Conservation (phyloP, 2,888 invertebrate species). For the Phyllotreta striolata region DNA sequence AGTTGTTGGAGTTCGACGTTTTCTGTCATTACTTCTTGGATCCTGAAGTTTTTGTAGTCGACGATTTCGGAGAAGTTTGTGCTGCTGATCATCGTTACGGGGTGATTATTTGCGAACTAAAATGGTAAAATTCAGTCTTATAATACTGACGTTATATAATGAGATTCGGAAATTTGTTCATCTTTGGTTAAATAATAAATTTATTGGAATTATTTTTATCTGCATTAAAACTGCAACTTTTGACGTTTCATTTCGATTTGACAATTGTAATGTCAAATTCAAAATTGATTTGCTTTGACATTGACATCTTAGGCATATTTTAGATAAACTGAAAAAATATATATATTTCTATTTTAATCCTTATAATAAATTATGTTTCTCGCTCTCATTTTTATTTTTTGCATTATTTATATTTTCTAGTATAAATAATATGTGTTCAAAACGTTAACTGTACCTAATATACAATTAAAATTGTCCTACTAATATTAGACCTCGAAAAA, state of each 20-base stretch:
- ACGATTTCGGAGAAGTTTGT: slow-evolving; percentile 7
- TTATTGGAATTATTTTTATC: slow-evolving; percentile 10
- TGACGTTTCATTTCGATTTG: slow-evolving; percentile 20
- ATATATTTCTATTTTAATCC: too few relatives aligned
- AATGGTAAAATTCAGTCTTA: slow-evolving; percentile 39
- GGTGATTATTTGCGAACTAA: slow-evolving; percentile 19
- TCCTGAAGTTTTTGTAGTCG: slow-evolving; percentile 19
- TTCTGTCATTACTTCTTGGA: slow-evolving; percentile 69
- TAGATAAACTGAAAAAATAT: not conserved
- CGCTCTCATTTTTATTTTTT: too few relatives aligned
- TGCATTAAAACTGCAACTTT: slow-evolving; percentile 35
- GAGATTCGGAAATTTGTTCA: slow-evolving; percentile 3
- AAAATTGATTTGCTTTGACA: slow-evolving; percentile 21
- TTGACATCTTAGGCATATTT: slow-evolving; percentile 7
- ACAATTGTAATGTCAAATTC: slow-evolving; percentile 28
- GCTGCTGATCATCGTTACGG: slow-evolving; percentile 15
- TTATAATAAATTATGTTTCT: too few relatives aligned
- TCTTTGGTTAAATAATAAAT: slow-evolving; percentile 1
- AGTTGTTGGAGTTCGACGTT: slow-evolving; percentile 83
- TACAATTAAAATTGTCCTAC: too few relatives aligned
- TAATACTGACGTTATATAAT: slow-evolving; percentile 35
- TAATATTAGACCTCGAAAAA: not conserved
- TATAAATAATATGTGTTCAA: too few relatives aligned
- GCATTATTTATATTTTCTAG: too few relatives aligned
- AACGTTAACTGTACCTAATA: too few relatives aligned